Evolutionary conservation across 2,888 invertebrate genomes (phyloP).

Genomic region (Dryobota labecula): DNA sequence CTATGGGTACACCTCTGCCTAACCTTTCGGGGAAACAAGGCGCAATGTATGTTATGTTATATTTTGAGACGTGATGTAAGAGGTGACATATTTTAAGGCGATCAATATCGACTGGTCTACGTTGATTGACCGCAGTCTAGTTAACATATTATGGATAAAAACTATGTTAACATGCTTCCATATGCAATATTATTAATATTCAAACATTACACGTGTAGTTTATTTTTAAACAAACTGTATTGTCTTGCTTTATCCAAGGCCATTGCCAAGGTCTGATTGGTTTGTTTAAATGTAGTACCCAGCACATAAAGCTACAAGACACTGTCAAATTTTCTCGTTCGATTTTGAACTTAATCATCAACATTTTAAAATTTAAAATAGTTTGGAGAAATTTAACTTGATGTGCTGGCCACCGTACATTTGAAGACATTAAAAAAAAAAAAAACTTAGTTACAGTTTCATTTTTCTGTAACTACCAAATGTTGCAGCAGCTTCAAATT

Average conservation of each 20-base stretch:
- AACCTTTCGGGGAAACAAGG: too few species aligned
- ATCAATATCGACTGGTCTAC: not conserved
- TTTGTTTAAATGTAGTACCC: too few species aligned
- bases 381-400: too few species aligned
- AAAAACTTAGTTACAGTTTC: conserved; percentile 1
- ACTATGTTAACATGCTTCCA: too few species aligned
- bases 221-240: not conserved
- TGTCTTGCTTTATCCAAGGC: conserved; percentile 2
- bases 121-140: not conserved
- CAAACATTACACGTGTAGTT: conserved; percentile 2
- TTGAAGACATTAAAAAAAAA: too few species aligned
- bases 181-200: not conserved
- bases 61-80: not conserved
- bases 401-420: too few species aligned
- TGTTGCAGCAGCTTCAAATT: not conserved
- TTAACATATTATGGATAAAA: not conserved
- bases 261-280: conserved; percentile 9
- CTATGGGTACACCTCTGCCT: too few species aligned
- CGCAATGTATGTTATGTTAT: too few species aligned
- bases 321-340: too few species aligned
- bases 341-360: too few species aligned
- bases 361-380: too few species aligned
- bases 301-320: too few species aligned
- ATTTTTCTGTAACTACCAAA: not conserved
- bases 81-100: not conserved